Conservation (phyloP, 2,113 vertebrate genomes). For the Neodontobutis hainanensis region DNA sequence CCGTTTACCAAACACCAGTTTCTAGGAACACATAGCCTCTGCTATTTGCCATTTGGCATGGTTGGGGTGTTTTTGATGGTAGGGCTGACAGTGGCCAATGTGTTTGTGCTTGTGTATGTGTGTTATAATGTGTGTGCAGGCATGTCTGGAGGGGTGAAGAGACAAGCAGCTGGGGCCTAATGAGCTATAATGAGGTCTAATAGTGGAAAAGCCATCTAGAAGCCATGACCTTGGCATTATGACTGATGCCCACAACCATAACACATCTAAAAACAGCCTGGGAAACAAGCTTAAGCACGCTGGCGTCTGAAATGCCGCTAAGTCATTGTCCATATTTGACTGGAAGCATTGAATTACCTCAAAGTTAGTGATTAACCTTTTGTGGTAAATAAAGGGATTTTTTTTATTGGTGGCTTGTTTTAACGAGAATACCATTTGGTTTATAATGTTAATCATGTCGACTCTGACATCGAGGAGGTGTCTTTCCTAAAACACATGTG, state of each 20-base stretch:
- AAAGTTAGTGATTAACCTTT: conserved; percentile 60
- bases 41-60: conserved; percentile 69
- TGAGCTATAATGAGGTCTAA: conserved; percentile 82
- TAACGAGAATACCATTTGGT: conserved; percentile 44
- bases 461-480: conserved; percentile 40
- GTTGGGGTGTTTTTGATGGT: conserved; percentile 36
- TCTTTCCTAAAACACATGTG: conserved; percentile 28
- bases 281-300: conserved; percentile 65
- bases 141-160: conserved; percentile 60
- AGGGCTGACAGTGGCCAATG: conserved; percentile 22
- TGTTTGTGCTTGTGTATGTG: conserved; percentile 52
- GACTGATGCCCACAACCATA: conserved; percentile 70
- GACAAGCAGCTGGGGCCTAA: conserved; percentile 80
- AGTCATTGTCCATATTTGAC: conserved; percentile 54
- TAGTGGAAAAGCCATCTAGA: conserved; percentile 78
- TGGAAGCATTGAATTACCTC: conserved; percentile 59
- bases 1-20: conserved; percentile 78
- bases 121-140: conserved; percentile 52
- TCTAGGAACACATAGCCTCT: conserved; percentile 68
- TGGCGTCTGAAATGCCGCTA: conserved; percentile 49
- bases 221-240: conserved; percentile 77
- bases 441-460: conserved; percentile 37
- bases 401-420: conserved; percentile 22
- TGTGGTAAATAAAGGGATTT: conserved; percentile 37
- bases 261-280: conserved; percentile 76